These are phyloP conservation scores for Gonatopus flavifemur DNA, from an alignment of 1,140 invertebrate species.

Conservation along the genomic window DNA sequence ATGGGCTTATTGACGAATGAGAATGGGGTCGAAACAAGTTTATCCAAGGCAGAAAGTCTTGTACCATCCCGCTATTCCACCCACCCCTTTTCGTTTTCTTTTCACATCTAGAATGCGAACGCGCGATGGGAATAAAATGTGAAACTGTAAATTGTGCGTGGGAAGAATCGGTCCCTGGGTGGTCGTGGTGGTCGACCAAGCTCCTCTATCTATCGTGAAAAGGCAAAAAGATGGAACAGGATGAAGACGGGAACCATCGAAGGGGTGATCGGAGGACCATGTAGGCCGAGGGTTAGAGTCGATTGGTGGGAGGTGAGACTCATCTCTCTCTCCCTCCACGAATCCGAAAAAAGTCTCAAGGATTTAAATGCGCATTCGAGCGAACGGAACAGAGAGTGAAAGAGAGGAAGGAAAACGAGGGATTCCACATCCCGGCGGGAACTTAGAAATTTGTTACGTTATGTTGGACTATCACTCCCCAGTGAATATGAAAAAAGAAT, in stretches of 20 bases:
- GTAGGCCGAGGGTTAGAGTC: too few relatives aligned
- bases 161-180: slow-evolving; percentile 56
- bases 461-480: slow-evolving; percentile 53
- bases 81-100: slow-evolving; percentile 18
- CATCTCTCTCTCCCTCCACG: neutral
- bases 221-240: slow-evolving; percentile 9
- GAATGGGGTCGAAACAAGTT: slow-evolving; percentile 28
- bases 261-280: neutral
- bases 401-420: slow-evolving; percentile 13
- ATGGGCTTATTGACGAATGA: slow-evolving; percentile 19
- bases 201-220: slow-evolving; percentile 29
- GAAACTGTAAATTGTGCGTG: slow-evolving; percentile 61
- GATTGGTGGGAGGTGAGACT: neutral
- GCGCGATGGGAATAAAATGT: slow-evolving; percentile 58
- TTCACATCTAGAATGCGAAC: slow-evolving; percentile 19
- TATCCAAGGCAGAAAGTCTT: slow-evolving; percentile 22
- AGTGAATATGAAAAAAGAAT: slow-evolving; percentile 54
- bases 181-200: slow-evolving; percentile 35
- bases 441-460: slow-evolving; percentile 53
- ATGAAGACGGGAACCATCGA: neutral
- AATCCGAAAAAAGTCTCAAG: slow-evolving; percentile 21
- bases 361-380: slow-evolving; percentile 55
- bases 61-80: neutral
- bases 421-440: slow-evolving; percentile 3
- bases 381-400: slow-evolving; percentile 19